Base-by-base conservation (phyloP, 2,797 vertebrate genomes). In the Amblyraja radiata region DNA sequence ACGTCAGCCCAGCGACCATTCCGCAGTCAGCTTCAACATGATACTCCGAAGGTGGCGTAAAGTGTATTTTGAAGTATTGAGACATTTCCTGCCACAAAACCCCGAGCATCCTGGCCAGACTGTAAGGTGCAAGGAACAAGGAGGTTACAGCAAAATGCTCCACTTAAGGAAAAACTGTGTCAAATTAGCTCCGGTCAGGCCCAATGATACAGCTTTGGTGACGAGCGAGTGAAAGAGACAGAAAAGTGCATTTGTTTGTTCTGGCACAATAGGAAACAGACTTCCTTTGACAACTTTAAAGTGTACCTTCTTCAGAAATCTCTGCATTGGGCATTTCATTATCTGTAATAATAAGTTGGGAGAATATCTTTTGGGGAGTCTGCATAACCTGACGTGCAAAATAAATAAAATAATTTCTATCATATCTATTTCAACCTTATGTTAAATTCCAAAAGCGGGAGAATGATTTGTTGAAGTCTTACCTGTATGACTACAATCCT, bases 71-170 rank as follows among this genome's bases (percentile, higher is more conserved):
- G 90, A 92, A 92, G 76, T 92, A 71, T 92, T 92, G 90, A 92
- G 71, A 92, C 90, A 76, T 76, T 92, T 92, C 90, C 90, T 92
- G 73, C 90, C 90, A 76, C 90, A 92, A 54, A 92, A 92, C 74
- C 90, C 90, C 39, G 76, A 92, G 90, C 71, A 92, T 92, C 71
- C 90, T 92, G 90, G 90, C 90, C 90, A 92, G 90, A 92, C 90
- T 92, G 32, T 74, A 92, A 92, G 90, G 71, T 92, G 73, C 90
- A 76, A 92, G 71, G 90, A 76, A 76, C 65, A 76, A 92, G 90
- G 71, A 92, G 76, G 90, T 76, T 71, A 92, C 25, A 92, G 90
- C 68, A 92, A 92, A 92, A 39, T 92, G 46, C 36, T 92, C 71
- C 90, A 88, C 63, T 76, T 6, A 76, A 92, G 90, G 90, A 92